Evolutionary conservation across 2,888 invertebrate species (phyloP), one percentile per base, ranked within the genome.

Genomic region (Aleiodes testaceus): DNA sequence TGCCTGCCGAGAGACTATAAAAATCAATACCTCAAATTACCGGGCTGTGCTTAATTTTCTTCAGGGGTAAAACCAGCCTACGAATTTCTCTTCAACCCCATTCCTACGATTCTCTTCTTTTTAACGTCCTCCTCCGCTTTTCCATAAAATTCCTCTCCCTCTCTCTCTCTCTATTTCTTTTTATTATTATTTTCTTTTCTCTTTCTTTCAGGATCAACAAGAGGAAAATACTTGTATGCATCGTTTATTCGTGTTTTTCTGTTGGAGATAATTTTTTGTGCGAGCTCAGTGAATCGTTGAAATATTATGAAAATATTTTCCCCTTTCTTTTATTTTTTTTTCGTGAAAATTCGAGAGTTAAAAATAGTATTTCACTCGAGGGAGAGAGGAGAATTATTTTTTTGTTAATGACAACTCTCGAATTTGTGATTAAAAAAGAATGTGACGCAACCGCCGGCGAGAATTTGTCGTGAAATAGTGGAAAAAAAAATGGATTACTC

Each of bases 21-120:
- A 87, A 87, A 87, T 87, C 87, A 87, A 87, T 87, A 87, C 86
- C 87, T 87, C 84, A 87, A 87, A 87, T 87, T 87, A 87, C 87
- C 86, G 83, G 86, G 87, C 85, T 84, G 84, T 85, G 85, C 86
- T 87, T 87, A 87, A 87, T 87, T 87, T 87, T 86, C 86, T 86
- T 84, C 63, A 22, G 83, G 77, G 81, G 82, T 45, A 82, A 81
- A 81, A 78, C 80, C 77, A 73, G 77, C 77, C 77, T 75, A 72
- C 61, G 72, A 69, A 70, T 73, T 73, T 75, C 77, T 70, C 76
- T 75, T 74, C 75, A 73, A 61, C 75, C 71, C 68, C 72, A 71
- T 72, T 52, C 68, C 42, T n/a, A 16, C 16, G 42, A 16, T 68
- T 59, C 47, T 64, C 68, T 69, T 73, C 66, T 68, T 72, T 53